Evolutionary conservation across 2,888 invertebrate genomes (phyloP).

Genomic region (Actias luna): DNA sequence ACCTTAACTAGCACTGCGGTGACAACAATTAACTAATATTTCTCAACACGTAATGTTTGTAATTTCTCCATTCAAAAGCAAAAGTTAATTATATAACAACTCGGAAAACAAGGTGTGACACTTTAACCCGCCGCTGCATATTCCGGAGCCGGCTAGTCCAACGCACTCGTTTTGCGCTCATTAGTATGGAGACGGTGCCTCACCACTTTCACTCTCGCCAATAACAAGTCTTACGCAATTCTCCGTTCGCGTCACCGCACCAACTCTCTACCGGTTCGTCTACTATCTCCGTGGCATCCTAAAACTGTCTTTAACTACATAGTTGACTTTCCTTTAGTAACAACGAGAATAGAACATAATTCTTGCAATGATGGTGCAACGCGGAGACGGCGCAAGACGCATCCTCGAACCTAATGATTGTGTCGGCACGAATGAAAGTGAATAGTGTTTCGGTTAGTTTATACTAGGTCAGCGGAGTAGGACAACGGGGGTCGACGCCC

Average conservation of each 20-base stretch:
- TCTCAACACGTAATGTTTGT: conserved; percentile 19
- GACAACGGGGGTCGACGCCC: conserved; percentile 77
- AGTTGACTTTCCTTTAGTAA: conserved; percentile 27
- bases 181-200: conserved; percentile 76
- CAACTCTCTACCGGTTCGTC: conserved; percentile 61
- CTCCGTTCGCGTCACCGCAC: conserved; percentile 31
- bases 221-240: conserved; percentile 76
- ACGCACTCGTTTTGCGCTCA: conserved; percentile 67
- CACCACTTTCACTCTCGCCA: conserved; percentile 78
- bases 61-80: conserved; percentile 52
- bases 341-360: conserved; percentile 33
- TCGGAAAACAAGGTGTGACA: conserved; percentile 63
- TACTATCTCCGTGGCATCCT: conserved; percentile 50
- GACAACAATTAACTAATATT: conserved; percentile 13
- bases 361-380: conserved; percentile 56
- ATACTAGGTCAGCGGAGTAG: conserved; percentile 80
- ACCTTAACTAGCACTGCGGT: conserved; percentile 2
- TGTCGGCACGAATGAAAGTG: conserved; percentile 76
- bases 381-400: conserved; percentile 45
- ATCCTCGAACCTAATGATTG: conserved; percentile 72
- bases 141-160: conserved; percentile 52
- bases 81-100: conserved; percentile 57
- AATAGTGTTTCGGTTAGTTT: conserved; percentile 70
- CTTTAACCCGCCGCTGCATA: conserved; percentile 68
- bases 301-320: conserved; percentile 28